Evolutionary conservation across 2,797 vertebrate genomes (phyloP).

Genomic region (Paramormyrops hopkinsi): DNA sequence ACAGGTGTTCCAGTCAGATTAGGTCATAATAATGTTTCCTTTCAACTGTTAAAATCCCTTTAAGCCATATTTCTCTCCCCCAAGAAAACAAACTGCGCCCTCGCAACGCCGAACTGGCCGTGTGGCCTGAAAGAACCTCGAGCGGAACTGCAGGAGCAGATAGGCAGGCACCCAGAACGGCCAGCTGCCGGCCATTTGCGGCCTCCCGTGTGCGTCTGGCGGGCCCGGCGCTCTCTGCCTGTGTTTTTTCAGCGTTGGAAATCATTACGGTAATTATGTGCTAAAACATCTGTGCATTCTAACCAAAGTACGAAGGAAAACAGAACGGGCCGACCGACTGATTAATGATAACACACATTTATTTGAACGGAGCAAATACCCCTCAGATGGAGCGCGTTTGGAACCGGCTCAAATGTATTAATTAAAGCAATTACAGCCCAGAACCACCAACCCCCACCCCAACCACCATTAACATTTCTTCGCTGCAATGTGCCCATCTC

Average conservation of each 20-base stretch:
- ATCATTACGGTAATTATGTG: slow-evolving; percentile 28
- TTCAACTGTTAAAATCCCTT: not conserved
- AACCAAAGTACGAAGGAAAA: slow-evolving; percentile 15
- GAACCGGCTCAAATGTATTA: slow-evolving; percentile 12
- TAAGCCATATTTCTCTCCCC: not conserved
- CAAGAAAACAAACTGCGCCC: not conserved
- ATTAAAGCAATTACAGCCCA: slow-evolving; percentile 19
- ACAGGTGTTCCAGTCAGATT: not conserved
- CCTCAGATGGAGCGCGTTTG: slow-evolving; percentile 15
- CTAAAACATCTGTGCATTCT: slow-evolving; percentile 23
- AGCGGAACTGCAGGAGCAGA: not conserved
- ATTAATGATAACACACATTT: slow-evolving; percentile 22
- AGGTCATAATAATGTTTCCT: not conserved
- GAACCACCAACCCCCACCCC: not conserved
- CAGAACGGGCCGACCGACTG: slow-evolving; percentile 13
- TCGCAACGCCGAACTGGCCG: not conserved
- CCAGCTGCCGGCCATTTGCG: slow-evolving; percentile 4
- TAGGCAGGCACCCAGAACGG: slow-evolving; percentile 4
- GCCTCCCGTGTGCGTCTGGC: not conserved
- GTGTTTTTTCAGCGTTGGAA: slow-evolving; percentile 20
- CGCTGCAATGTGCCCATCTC: slow-evolving; percentile 8
- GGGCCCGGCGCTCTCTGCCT: not conserved
- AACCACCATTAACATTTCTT: not conserved
- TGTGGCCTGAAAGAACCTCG: not conserved
- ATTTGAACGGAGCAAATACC: slow-evolving; percentile 19